Conservation (phyloP, 2,888 invertebrate species). For the Ariolimax columbianus region DNA sequence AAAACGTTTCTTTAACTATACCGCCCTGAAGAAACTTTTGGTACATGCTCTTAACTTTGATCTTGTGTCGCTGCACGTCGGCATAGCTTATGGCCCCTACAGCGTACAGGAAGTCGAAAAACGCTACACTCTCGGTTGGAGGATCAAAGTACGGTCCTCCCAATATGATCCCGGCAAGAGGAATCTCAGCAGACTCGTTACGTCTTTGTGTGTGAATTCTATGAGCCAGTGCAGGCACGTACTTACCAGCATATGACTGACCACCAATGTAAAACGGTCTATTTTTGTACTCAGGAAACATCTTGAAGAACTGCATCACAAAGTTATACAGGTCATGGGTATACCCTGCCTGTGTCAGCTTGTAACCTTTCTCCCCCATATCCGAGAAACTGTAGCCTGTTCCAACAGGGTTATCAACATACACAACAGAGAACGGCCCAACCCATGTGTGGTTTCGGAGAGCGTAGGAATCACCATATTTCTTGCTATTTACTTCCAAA, state of each 20-base stretch:
- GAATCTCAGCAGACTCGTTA: slow-evolving; percentile 59
- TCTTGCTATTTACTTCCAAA: slow-evolving; percentile 2
- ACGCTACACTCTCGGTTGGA: slow-evolving; percentile 59
- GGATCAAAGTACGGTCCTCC: slow-evolving; percentile 77
- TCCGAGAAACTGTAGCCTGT: slow-evolving; percentile 91
- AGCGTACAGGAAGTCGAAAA: slow-evolving; percentile 47
- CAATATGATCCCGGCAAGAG: slow-evolving; percentile 73
- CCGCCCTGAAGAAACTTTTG: slow-evolving; percentile 15
- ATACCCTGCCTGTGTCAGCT: slow-evolving; percentile 42
- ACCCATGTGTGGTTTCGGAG: slow-evolving; percentile 41
- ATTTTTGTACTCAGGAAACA: slow-evolving; percentile 87
- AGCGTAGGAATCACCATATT: slow-evolving; percentile 13
- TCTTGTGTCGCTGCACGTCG: slow-evolving; percentile 34
- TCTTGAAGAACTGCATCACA: slow-evolving; percentile 86
- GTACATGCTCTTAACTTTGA: slow-evolving; percentile 43
- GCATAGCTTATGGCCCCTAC: slow-evolving; percentile 42
- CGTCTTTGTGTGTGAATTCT: slow-evolving; percentile 68
- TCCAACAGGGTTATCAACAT: slow-evolving; percentile 86
- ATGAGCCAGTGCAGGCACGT: slow-evolving; percentile 85
- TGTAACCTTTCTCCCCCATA: slow-evolving; percentile 18
- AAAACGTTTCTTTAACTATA: slow-evolving; percentile 16
- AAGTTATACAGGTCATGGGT: slow-evolving; percentile 53
- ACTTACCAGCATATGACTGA: slow-evolving; percentile 83
- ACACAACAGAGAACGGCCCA: slow-evolving; percentile 48
- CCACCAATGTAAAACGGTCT: slow-evolving; percentile 91